Evolutionary conservation across 2,113 vertebrate species (phyloP).

Genomic region (Telmatochromis sp.): DNA sequence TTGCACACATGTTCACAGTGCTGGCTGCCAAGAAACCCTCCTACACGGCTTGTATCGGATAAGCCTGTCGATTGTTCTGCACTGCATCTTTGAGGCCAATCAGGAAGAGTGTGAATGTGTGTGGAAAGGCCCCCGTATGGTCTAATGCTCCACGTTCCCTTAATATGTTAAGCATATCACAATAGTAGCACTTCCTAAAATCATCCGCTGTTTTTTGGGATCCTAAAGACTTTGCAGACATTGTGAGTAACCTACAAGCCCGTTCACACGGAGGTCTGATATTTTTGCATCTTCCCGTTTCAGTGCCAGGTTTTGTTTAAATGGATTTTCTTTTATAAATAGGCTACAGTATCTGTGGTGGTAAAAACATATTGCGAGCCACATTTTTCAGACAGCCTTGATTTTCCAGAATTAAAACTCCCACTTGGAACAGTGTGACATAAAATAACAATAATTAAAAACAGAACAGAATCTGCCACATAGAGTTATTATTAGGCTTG

Average conservation of each 20-base stretch:
- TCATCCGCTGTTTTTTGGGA: background rate
- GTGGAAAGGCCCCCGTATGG: background rate
- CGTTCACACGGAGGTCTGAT: background rate
- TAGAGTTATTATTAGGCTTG: background rate
- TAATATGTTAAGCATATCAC: background rate
- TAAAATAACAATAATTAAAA: background rate
- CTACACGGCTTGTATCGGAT: slow-evolving; percentile 8
- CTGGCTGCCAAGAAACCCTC: slow-evolving; percentile 38
- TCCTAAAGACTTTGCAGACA: background rate
- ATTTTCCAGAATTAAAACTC: background rate
- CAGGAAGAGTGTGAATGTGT: background rate
- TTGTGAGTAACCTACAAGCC: background rate
- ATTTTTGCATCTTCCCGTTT: background rate
- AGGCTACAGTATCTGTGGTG: background rate
- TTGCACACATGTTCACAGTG: slow-evolving; percentile 17
- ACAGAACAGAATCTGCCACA: background rate
- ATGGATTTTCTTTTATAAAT: background rate
- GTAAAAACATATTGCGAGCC: background rate
- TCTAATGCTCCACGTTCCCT: background rate
- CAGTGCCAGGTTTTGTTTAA: background rate
- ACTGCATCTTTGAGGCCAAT: slow-evolving; percentile 7
- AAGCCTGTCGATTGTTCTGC: background rate
- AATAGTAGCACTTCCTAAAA: background rate
- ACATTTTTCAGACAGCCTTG: background rate
- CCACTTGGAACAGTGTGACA: background rate